phyloP scores from a whole-genome alignment of 2,113 vertebrate species.

The Chaetodon auriga region DNA sequence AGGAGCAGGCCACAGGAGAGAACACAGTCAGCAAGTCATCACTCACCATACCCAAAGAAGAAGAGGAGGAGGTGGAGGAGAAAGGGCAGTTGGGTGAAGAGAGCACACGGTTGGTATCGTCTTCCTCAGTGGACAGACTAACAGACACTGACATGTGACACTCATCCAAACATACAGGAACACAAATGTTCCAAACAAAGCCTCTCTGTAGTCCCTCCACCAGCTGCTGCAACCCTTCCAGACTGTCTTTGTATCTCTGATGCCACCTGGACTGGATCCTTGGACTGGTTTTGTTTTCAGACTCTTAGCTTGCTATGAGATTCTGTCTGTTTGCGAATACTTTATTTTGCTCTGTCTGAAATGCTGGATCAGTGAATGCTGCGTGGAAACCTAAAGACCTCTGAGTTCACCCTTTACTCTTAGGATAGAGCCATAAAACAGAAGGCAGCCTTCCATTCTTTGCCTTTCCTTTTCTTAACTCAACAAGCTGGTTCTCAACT shows the following conservation, averaged over 20 bases:
- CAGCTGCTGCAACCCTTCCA: constrained; percentile 15
- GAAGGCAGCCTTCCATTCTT: background rate
- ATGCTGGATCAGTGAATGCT: constrained; percentile 54
- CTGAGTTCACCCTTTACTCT: constrained; percentile 20
- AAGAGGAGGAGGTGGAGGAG: constrained; percentile 49
- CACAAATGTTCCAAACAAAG: background rate
- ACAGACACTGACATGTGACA: background rate
- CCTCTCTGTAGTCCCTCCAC: background rate
- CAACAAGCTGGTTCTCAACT: background rate
- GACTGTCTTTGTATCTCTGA: background rate
- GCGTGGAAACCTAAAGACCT: constrained; percentile 32
- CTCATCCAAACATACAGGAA: background rate
- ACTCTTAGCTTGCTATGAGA: constrained; percentile 28
- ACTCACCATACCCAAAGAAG: constrained; percentile 45
- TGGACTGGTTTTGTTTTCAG: constrained; percentile 14
- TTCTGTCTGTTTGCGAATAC: constrained; percentile 29
- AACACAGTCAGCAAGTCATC: constrained; percentile 69
- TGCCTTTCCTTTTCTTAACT: background rate
- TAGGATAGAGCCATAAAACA: constrained; percentile 34
- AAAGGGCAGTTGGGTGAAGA: constrained; percentile 26
- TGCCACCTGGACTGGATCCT: background rate
- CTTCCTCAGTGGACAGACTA: background rate
- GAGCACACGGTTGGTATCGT: background rate
- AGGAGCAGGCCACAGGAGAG: constrained; percentile 16
- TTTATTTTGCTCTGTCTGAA: constrained; percentile 29